phyloP scores from a whole-genome alignment of 1,140 invertebrate species.

The Choristoneura fumiferana region DNA sequence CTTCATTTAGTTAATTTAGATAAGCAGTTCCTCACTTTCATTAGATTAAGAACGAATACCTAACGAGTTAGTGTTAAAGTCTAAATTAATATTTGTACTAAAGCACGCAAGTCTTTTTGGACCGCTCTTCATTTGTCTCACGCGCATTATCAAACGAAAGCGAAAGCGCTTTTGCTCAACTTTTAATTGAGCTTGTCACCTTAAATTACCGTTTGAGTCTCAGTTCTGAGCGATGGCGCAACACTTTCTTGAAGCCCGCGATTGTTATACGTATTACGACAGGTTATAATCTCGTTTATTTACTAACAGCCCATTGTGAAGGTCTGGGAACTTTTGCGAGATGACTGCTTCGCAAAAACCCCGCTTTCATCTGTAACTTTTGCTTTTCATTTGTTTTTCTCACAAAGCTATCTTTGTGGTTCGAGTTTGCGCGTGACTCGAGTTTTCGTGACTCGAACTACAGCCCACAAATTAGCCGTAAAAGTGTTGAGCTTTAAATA shows the following conservation, averaged over 20 bases:
- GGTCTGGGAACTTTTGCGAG: constrained; percentile 21
- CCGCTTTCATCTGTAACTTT: constrained; percentile 30
- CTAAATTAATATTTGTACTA: too few species aligned
- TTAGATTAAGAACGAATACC: too few species aligned
- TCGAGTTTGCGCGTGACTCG: background rate
- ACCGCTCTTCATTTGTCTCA: background rate
- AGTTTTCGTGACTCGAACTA: constrained; percentile 13
- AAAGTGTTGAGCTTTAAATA: constrained; percentile 7
- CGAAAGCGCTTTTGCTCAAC: constrained; percentile 12
- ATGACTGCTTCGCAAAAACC: constrained; percentile 19
- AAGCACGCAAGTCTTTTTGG: too few species aligned
- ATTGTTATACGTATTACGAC: constrained; percentile 15
- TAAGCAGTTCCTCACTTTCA: too few species aligned
- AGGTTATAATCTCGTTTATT: constrained; percentile 18
- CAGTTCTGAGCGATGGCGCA: constrained; percentile 21
- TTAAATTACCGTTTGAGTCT: constrained; percentile 22
- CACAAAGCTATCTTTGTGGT: constrained; percentile 10
- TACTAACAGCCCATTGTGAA: constrained; percentile 22
- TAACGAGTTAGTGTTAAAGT: too few species aligned
- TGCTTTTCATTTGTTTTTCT: constrained; percentile 19
- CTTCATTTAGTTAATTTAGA: background rate
- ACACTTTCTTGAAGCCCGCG: constrained; percentile 21
- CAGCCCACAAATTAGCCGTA: background rate
- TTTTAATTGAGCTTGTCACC: constrained; percentile 20
- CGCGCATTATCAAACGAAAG: constrained; percentile 11